phyloP scores from a whole-genome alignment of 2,113 vertebrate genomes.

The Mobula birostris region DNA sequence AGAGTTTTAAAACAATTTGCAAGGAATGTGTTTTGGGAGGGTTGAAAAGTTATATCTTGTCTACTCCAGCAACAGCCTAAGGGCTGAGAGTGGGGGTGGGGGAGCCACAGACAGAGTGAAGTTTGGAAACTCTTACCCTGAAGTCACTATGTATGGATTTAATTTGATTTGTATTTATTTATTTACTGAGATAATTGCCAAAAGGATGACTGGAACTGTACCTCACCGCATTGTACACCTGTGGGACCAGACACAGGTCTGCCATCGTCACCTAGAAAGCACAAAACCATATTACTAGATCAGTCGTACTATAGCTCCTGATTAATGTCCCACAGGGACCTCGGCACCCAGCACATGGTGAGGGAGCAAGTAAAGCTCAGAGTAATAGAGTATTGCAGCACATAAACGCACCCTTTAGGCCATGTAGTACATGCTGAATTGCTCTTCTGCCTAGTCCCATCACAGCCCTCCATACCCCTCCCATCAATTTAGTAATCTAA shows the following conservation, averaged over 20 bases:
- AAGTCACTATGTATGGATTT: background rate
- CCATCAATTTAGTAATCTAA: too few relatives aligned
- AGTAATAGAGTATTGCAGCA: background rate
- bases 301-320: background rate
- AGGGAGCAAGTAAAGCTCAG: background rate
- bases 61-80: too few relatives aligned
- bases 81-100: too few relatives aligned
- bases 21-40: too few relatives aligned
- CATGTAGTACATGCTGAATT: too few relatives aligned
- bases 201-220: slow-evolving; percentile 46
- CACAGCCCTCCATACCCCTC: too few relatives aligned
- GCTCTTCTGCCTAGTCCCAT: too few relatives aligned
- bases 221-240: slow-evolving; percentile 89
- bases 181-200: background rate
- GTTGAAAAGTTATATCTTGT: too few relatives aligned
- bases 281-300: background rate
- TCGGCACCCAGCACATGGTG: background rate
- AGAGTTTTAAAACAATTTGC: too few relatives aligned
- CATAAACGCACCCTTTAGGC: too few relatives aligned
- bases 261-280: slow-evolving; percentile 81
- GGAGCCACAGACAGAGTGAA: too few relatives aligned
- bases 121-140: background rate
- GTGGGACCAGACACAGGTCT: slow-evolving; percentile 86
- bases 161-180: background rate
- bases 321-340: background rate